Conservation (phyloP, 2,797 vertebrate species). For the Vultur gryphus region DNA sequence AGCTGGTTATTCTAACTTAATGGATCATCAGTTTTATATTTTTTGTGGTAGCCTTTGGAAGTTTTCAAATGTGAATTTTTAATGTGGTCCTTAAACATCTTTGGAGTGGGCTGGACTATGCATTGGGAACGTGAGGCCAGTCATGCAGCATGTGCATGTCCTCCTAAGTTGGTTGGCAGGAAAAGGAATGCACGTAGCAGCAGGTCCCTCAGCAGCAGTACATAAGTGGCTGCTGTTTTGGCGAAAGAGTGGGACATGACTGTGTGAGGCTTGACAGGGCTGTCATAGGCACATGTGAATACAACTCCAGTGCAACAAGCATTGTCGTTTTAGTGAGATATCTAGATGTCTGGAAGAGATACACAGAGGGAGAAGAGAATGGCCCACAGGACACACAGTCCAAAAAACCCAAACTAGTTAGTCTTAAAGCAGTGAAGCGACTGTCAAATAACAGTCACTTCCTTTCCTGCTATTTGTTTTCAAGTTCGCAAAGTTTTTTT, state of each 20-base stretch:
- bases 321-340: background rate
- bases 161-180: background rate
- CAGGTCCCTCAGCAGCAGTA: background rate
- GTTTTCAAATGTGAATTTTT: background rate
- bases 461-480: background rate
- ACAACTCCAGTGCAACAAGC: background rate
- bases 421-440: background rate
- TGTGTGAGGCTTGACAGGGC: background rate
- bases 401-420: background rate
- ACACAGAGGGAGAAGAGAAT: background rate
- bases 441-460: background rate
- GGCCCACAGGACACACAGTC: background rate
- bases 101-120: background rate
- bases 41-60: background rate
- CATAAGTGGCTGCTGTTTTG: background rate
- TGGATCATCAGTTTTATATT: background rate
- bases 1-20: background rate
- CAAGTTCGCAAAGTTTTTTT: background rate
- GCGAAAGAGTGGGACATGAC: background rate
- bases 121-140: background rate
- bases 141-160: background rate
- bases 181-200: background rate
- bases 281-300: accelerated
- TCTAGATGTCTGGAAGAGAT: background rate
- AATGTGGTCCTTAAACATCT: background rate